Conservation (phyloP, 2,797 vertebrate species). For the Iguana delicatissima region DNA sequence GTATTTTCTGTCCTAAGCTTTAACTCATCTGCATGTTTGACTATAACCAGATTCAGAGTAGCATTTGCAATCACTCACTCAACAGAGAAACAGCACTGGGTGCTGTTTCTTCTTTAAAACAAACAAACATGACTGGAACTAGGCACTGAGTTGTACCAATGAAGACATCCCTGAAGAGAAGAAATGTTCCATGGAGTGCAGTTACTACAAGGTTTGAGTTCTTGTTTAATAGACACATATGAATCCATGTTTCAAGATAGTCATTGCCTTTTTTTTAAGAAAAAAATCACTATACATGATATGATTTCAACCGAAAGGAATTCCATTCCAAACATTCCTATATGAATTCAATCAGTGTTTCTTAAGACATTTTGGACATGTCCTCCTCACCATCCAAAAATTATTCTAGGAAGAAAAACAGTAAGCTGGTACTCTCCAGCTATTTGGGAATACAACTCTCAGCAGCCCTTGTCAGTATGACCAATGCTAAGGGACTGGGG, state of each 20-base stretch:
- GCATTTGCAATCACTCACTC: not conserved
- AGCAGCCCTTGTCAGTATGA: not conserved
- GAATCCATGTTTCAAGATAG: not conserved
- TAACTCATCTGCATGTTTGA: not conserved
- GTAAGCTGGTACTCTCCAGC: not conserved
- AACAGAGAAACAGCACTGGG: not conserved
- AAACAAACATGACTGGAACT: not conserved
- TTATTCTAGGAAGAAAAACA: not conserved
- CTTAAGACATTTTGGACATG: not conserved
- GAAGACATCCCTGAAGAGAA: not conserved
- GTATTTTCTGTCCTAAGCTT: not conserved
- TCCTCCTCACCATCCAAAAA: not conserved
- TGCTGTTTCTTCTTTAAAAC: not conserved
- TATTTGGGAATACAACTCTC: not conserved
- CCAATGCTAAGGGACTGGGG: not conserved
- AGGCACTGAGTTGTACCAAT: not conserved
- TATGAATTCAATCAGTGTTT: slow-evolving; percentile 1
- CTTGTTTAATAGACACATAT: not conserved
- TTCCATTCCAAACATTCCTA: slow-evolving; percentile 24
- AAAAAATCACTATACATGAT: not conserved
- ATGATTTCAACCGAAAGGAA: slow-evolving; percentile 1
- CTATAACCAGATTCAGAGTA: not conserved
- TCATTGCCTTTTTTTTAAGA: not conserved
- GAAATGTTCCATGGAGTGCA: not conserved
- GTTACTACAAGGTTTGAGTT: not conserved